These are phyloP conservation scores for Synergus umbraculus DNA, from an alignment of 2,888 invertebrate species.

Conservation along the genomic window DNA sequence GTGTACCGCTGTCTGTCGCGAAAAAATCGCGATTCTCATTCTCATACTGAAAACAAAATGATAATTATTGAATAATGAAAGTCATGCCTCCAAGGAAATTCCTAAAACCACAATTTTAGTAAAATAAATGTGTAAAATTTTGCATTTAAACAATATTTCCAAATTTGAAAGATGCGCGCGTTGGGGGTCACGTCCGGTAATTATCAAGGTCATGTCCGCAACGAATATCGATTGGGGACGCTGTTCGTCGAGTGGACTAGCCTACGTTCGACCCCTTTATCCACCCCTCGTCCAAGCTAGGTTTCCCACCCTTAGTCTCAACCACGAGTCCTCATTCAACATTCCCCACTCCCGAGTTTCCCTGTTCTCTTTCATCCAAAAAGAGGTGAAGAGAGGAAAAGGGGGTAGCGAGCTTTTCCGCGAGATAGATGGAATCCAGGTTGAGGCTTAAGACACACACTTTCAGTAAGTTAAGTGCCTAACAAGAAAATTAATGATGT, in stretches of 20 bases:
- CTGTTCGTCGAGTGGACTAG: constrained; percentile 73
- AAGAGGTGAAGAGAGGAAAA: constrained; percentile 47
- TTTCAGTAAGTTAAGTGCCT: too few species aligned
- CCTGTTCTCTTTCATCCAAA: constrained; percentile 45
- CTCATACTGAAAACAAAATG: too few species aligned
- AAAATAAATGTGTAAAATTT: too few species aligned
- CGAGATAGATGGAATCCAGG: too few species aligned
- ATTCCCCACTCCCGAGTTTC: constrained; percentile 61
- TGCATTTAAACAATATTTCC: too few species aligned
- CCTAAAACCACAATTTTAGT: too few species aligned
- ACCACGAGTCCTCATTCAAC: constrained; percentile 69
- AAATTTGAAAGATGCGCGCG: neutral
- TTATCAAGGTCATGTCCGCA: constrained; percentile 45
- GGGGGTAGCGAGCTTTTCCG: constrained; percentile 37
- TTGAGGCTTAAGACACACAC: too few species aligned
- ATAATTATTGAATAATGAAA: too few species aligned
- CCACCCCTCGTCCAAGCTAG: constrained; percentile 45
- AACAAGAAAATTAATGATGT: too few species aligned
- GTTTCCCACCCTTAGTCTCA: constrained; percentile 46
- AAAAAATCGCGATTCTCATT: too few species aligned
- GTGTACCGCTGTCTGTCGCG: too few species aligned
- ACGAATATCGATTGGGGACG: constrained; percentile 75
- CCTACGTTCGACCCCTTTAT: constrained; percentile 70
- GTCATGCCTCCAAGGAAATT: too few species aligned
- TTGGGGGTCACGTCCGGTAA: constrained; percentile 49